Base-by-base conservation (phyloP, 2,888 invertebrate genomes). In the Meta bourneti region DNA sequence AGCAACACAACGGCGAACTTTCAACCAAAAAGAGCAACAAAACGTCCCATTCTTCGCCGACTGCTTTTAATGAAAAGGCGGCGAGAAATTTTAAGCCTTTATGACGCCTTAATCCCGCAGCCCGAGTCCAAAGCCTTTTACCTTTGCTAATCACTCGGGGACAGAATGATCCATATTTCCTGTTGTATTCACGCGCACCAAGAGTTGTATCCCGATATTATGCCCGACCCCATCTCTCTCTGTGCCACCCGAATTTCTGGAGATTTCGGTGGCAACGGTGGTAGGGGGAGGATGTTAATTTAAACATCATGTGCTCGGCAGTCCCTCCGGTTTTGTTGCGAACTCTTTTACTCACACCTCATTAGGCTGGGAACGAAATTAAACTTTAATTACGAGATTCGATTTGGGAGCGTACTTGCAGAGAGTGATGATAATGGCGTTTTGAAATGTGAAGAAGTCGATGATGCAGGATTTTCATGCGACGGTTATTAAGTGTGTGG, bases 151-250 rank as follows among this genome's bases (percentile, higher is more conserved):
- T 91, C 91, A 91, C 87, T 78, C 82, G 0, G 34, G 78, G 81
- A 82, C 86, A 91, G 82, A 91, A 91, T 91, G 91, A 91, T 91
- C 91, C 91, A 78, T 82, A 91, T 91, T 91, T 91, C 91, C 91
- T 91, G 86, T 82, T 78, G 51, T 81, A 86, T 86, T 86, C 85
- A 87, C 87, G 34, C 75, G 34, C 54, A 7, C 79, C 49, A 78
- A 20, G 20, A 80, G 7, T 72, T 19, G 34, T 34, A 78, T 34
- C 70, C 16, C 78, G 75, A 86, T 78, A 70, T 34, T 34, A 34
- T 34, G 34, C 34, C 34, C 34, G 34, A 34, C 34, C 34, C 77
- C 85, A 20, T 74, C 20, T 9, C 80, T 54, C 61, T 48, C 61
- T 7, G 54, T 11, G 48, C 34, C 34, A 34, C 54, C 69, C 74